Conservation (phyloP, 2,113 vertebrate genomes). For the Rhombomys opimus region DNA sequence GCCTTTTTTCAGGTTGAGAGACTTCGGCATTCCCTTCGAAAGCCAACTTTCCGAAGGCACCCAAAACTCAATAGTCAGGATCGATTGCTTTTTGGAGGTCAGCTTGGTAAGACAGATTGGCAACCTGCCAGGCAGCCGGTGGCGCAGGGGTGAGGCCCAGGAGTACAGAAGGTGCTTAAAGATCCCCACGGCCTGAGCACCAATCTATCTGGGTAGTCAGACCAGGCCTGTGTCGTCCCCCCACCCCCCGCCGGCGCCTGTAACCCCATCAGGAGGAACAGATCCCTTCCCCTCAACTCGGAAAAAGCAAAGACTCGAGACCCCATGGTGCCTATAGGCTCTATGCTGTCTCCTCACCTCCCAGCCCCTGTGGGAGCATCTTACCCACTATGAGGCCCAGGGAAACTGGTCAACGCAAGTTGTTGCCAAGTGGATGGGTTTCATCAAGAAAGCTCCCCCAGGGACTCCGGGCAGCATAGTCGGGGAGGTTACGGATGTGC, state of each 20-base stretch:
- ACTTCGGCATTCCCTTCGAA: not conserved
- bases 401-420: not conserved
- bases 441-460: not conserved
- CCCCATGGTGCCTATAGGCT: not conserved
- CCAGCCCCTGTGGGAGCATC: not conserved
- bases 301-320: not conserved
- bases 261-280: not conserved
- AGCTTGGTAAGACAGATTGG: not conserved
- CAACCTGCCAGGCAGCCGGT: not conserved
- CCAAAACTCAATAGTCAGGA: conserved; percentile 26
- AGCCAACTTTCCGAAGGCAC: not conserved
- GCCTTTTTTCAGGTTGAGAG: not conserved
- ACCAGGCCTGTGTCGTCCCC: not conserved
- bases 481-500: no score
- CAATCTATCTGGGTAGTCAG: not conserved
- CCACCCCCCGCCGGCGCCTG: not conserved
- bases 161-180: accelerated
- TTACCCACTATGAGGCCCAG: not conserved
- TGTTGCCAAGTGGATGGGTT: not conserved
- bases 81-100: not conserved
- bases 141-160: accelerated
- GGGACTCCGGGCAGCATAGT: not conserved
- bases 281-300: not conserved
- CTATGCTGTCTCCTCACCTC: not conserved
- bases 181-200: not conserved